Conservation (phyloP, 2,113 vertebrate species). For the Genyomyrus donnyi region DNA sequence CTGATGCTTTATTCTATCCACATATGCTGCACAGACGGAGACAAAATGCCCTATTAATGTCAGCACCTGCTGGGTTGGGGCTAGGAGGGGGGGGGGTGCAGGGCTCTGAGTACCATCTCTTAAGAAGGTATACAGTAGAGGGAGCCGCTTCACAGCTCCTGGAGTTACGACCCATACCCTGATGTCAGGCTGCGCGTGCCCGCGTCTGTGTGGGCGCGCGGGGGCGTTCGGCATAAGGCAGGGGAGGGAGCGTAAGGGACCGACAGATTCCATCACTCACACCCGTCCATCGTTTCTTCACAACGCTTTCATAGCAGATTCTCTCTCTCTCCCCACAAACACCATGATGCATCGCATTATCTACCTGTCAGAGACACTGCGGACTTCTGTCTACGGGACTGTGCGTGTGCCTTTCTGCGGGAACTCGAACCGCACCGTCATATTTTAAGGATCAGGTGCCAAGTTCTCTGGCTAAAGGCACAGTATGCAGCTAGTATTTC, state of each 20-base stretch:
- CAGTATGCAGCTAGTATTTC: neutral
- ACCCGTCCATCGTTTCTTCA: neutral
- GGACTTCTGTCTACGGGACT: neutral
- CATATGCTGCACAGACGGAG: neutral
- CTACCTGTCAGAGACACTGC: neutral
- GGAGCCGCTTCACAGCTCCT: neutral
- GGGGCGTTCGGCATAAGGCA: neutral
- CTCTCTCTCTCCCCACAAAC: neutral
- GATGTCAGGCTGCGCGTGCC: neutral
- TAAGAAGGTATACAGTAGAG: neutral
- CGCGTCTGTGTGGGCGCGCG: neutral
- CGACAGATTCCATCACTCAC: neutral
- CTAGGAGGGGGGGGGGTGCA: neutral
- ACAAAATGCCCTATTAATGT: neutral
- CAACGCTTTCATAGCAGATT: neutral
- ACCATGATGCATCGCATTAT: neutral
- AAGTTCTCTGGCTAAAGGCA: neutral
- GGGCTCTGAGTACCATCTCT: neutral
- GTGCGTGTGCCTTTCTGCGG: neutral
- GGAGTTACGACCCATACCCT: neutral
- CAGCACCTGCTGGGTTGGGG: constrained; percentile 2
- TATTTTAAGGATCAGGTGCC: neutral
- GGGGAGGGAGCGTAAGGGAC: neutral
- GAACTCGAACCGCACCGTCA: neutral
- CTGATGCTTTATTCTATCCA: neutral